These are phyloP conservation scores for Clivina fossor DNA, from an alignment of 2,888 invertebrate species.

Conservation along the genomic window DNA sequence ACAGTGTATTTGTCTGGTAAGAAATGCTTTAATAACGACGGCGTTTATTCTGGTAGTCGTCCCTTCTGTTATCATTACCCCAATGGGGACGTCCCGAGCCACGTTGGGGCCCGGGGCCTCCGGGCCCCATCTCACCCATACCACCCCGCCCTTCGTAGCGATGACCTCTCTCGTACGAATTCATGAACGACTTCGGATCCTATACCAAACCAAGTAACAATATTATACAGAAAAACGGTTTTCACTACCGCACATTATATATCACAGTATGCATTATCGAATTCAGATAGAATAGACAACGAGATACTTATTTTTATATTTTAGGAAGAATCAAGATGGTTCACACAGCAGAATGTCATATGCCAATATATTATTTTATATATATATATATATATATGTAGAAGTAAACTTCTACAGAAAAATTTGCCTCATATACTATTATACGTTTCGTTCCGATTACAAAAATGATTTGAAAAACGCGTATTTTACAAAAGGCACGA, in stretches of 20 bases:
- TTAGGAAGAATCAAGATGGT: conserved; percentile 27
- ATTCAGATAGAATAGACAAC: not conserved
- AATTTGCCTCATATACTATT: too few species aligned
- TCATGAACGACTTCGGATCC: conserved; percentile 35
- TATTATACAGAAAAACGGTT: not conserved
- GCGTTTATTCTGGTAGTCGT: conserved; percentile 44
- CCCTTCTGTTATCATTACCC: conserved; percentile 43
- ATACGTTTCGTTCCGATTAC: too few species aligned
- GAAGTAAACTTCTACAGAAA: too few species aligned
- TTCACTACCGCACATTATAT: not conserved
- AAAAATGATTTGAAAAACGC: too few species aligned
- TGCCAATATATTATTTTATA: conserved; percentile 13
- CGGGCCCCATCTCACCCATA: conserved; percentile 37
- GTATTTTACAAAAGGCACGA: too few species aligned
- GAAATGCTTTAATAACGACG: conserved; percentile 44
- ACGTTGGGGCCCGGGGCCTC: conserved; percentile 33
- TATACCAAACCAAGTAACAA: conserved; percentile 21
- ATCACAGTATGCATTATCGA: not conserved
- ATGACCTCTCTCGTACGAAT: conserved; percentile 34
- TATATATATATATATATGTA: too few species aligned
- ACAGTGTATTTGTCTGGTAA: too few species aligned
- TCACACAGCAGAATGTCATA: conserved; percentile 25
- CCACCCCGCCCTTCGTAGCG: conserved; percentile 36
- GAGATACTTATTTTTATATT: not conserved
- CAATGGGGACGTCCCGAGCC: conserved; percentile 39